These are phyloP conservation scores for Rhegmatorhina hoffmannsi DNA, from an alignment of 2,113 vertebrate species.

Conservation along the genomic window DNA sequence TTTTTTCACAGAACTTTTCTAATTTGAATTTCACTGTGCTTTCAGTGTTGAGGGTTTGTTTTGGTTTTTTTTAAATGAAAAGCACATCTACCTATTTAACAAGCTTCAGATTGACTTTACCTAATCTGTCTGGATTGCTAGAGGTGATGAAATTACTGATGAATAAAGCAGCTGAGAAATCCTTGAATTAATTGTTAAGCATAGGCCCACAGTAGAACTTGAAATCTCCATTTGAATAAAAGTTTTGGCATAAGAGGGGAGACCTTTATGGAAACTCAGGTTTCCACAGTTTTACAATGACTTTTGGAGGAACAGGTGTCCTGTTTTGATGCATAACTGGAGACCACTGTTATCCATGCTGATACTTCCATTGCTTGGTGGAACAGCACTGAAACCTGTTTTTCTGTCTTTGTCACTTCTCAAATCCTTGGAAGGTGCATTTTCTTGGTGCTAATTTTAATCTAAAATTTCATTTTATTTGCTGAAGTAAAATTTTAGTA, in stretches of 20 bases:
- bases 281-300: not conserved
- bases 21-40: not conserved
- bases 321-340: not conserved
- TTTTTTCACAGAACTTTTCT: not conserved
- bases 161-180: slow-evolving; percentile 6
- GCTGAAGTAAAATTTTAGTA: not conserved
- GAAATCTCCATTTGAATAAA: not conserved
- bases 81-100: not conserved
- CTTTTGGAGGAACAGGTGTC: not conserved
- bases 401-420: not conserved
- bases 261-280: not conserved
- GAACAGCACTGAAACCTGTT: not conserved
- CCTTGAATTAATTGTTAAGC: not conserved
- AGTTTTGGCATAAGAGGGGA: not conserved
- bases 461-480: not conserved
- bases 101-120: not conserved
- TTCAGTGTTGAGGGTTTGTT: not conserved
- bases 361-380: not conserved
- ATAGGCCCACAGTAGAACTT: not conserved
- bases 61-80: not conserved
- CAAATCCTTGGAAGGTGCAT: not conserved
- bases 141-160: not conserved
- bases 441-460: not conserved
- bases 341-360: not conserved
- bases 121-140: not conserved